phyloP scores from a whole-genome alignment of 2,888 invertebrate genomes.

The Blastobasis adustella region DNA sequence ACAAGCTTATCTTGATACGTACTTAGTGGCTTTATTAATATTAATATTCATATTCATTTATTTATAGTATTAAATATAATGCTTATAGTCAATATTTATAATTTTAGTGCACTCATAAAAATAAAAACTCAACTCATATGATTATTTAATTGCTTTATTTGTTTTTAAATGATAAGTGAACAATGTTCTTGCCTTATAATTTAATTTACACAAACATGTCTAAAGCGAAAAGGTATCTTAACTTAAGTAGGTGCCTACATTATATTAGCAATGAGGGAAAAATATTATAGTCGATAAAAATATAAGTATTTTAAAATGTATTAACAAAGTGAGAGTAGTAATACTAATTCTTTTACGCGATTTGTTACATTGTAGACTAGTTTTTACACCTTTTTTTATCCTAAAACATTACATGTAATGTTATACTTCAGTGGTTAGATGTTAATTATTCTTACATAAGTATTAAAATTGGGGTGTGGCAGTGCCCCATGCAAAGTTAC shows the following conservation, averaged over 20 bases:
- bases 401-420: not conserved
- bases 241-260: too few relatives aligned
- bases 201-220: conserved; percentile 20
- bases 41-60: too few relatives aligned
- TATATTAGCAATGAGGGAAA: too few relatives aligned
- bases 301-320: too few relatives aligned
- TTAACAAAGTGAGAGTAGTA: too few relatives aligned
- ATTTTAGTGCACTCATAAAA: not conserved
- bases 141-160: conserved; percentile 27
- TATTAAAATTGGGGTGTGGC: not conserved
- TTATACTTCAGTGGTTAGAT: conserved; percentile 13
- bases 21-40: too few relatives aligned
- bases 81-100: too few relatives aligned
- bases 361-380: conserved; percentile 20
- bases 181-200: conserved; percentile 26
- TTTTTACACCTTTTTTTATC: conserved; percentile 16
- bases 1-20: too few relatives aligned
- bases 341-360: conserved; percentile 2
- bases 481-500: not conserved
- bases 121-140: conserved; percentile 14
- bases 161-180: conserved; percentile 2
- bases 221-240: too few relatives aligned
- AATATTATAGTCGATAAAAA: too few relatives aligned
- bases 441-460: conserved; percentile 2
- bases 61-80: too few relatives aligned